These are phyloP conservation scores for Anhinga rufa DNA, from an alignment of 2,113 vertebrate species.

Conservation along the genomic window DNA sequence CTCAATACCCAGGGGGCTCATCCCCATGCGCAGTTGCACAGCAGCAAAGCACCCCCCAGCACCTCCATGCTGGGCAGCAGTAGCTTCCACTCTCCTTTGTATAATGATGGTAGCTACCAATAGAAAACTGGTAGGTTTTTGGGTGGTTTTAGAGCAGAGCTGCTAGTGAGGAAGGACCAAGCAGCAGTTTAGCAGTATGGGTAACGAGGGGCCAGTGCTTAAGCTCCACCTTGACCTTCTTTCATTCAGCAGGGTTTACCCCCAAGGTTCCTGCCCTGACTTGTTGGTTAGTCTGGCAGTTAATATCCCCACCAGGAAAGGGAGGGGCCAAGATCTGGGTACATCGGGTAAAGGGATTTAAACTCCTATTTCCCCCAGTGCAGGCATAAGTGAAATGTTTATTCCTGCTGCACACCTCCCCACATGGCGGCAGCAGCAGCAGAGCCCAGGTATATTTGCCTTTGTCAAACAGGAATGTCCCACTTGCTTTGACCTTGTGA, in stretches of 20 bases:
- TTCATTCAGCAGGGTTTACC: neutral
- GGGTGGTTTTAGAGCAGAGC: neutral
- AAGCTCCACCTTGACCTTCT: neutral
- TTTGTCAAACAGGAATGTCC: neutral
- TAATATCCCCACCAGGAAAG: neutral
- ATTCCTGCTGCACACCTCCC: neutral
- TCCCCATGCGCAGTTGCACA: neutral
- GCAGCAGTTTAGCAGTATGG: neutral
- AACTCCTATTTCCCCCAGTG: neutral
- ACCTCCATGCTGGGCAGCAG: neutral
- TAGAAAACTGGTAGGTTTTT: neutral
- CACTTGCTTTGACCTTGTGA: neutral
- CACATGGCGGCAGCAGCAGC: neutral
- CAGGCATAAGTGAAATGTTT: neutral
- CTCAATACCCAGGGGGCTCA: neutral
- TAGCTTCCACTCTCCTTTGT: neutral
- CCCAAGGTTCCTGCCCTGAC: neutral
- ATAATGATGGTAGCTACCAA: neutral
- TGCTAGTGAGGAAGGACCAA: neutral
- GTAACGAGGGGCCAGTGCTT: neutral
- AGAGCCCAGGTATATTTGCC: neutral
- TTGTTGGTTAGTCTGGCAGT: neutral
- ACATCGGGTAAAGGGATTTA: neutral
- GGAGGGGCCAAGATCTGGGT: neutral
- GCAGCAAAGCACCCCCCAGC: neutral